These are phyloP conservation scores for Leptinotarsa haldemani DNA, from an alignment of 2,888 invertebrate genomes.

Conservation along the genomic window DNA sequence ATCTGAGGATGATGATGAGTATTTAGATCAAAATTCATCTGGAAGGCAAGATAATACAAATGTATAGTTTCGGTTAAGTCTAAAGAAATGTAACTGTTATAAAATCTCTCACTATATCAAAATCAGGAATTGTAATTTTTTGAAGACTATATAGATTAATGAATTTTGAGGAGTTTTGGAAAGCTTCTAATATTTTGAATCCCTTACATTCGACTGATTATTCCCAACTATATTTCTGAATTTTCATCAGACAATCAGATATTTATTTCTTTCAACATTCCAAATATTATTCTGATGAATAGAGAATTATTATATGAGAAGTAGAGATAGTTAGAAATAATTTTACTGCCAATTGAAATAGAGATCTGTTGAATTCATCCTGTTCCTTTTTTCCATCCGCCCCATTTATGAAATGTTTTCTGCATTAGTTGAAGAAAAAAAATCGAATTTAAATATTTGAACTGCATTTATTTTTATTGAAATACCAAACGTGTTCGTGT, in stretches of 20 bases:
- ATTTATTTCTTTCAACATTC: neutral
- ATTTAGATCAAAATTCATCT: constrained; percentile 31
- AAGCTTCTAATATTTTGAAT: neutral
- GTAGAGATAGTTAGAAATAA: neutral
- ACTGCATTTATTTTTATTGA: neutral
- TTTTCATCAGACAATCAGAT: neutral
- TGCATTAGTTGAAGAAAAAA: neutral
- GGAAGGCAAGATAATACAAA: constrained; percentile 38
- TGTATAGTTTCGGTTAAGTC: constrained; percentile 23
- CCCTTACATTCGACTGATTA: neutral
- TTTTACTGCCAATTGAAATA: too few relatives aligned
- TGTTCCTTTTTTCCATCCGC: neutral
- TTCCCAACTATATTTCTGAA: neutral
- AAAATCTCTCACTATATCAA: constrained; percentile 11
- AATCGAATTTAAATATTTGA: neutral
- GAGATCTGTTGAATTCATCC: neutral
- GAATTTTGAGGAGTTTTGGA: neutral
- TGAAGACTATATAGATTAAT: neutral
- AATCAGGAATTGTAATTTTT: constrained; percentile 12
- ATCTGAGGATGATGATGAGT: constrained; percentile 40
- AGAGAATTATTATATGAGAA: neutral
- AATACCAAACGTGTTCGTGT: constrained; percentile 5
- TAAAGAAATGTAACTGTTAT: neutral
- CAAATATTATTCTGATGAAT: neutral
- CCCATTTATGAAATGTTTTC: neutral